A percentile compares a stretch with the other conserved stretches of the same genome.
Conservation (phyloP, 2,797 vertebrate species). For the Chrysocyon brachyurus region DNA sequence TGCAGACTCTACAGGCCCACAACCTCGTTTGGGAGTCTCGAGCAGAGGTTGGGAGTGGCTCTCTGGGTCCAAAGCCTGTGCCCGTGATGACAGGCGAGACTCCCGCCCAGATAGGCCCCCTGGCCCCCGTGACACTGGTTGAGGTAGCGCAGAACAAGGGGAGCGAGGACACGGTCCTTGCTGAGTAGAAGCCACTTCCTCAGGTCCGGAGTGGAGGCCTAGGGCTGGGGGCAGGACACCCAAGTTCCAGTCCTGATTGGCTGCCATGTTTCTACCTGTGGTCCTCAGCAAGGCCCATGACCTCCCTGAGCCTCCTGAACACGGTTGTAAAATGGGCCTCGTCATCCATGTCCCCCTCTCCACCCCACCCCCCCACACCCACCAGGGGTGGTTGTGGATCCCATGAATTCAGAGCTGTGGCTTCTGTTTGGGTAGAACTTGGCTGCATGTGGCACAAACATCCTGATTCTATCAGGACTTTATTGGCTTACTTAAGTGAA, state of each 20-base stretch:
- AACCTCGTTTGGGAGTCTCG: neutral
- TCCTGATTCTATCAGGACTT: neutral
- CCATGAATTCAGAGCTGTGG: neutral
- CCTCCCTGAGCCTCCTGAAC: neutral
- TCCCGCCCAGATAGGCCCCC: neutral
- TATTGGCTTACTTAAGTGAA: neutral
- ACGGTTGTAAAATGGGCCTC: neutral
- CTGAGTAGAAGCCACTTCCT: neutral
- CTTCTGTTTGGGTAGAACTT: too few species aligned
- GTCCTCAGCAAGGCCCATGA: neutral
- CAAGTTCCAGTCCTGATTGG: accelerated
- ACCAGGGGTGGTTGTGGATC: neutral
- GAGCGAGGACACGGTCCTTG: accelerated
- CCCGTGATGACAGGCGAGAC: too few species aligned
- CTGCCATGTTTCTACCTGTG: neutral
- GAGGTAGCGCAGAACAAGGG: neutral
- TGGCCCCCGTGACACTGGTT: neutral
- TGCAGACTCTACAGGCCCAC: accelerated
- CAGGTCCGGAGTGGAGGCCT: neutral
- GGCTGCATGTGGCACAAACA: neutral
- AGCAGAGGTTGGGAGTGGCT: neutral
- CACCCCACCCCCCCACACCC: too few species aligned
- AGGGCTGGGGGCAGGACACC: neutral
- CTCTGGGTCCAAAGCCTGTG: neutral
- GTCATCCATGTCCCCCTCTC: neutral